Conservation (phyloP, 1,140 invertebrate species). For the Drosophila truncata region DNA sequence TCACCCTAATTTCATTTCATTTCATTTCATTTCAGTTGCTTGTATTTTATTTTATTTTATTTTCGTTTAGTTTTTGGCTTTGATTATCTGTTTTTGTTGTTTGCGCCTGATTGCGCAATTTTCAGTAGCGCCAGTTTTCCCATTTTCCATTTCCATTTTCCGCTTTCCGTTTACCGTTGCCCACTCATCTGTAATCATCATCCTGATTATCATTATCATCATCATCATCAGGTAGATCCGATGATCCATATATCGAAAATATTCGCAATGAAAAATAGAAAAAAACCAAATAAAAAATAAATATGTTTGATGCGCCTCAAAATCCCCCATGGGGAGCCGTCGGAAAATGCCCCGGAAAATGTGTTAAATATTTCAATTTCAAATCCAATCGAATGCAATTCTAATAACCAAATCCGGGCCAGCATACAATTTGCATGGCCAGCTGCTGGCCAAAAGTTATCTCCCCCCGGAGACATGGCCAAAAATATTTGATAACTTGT, state of each 20-base stretch:
- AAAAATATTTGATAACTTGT: conserved; percentile 72
- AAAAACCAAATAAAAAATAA: neutral
- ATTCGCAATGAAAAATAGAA: neutral
- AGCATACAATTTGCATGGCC: conserved; percentile 74
- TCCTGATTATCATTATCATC: conserved; percentile 7
- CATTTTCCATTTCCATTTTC: conserved; percentile 8
- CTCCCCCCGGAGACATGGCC: conserved; percentile 12
- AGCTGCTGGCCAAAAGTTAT: conserved; percentile 62
- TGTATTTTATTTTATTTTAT: conserved; percentile 44
- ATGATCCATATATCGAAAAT: conserved; percentile 9
- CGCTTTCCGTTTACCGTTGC: conserved; percentile 9
- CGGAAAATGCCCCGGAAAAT: conserved; percentile 37
- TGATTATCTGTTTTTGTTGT: conserved; percentile 65
- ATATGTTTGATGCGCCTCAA: neutral
- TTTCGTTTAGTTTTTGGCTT: conserved; percentile 18
- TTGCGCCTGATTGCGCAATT: conserved; percentile 81
- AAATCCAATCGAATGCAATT: conserved; percentile 80
- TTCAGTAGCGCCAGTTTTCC: conserved; percentile 12
- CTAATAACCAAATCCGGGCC: conserved; percentile 75
- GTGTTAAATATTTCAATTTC: conserved; percentile 81
- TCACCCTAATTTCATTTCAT: neutral
- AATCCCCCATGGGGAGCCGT: conserved; percentile 3
- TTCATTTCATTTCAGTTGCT: conserved; percentile 16
- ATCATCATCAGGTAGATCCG: conserved; percentile 20
- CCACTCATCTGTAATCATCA: conserved; percentile 62